phyloP scores from a whole-genome alignment of 2,113 vertebrate genomes.

The zebrafish (Danio rerio) region GRCz12tu NC_133187.1:10667001-10667500 shows the following conservation, averaged over 20 bases:
- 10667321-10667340: background rate
- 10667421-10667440: background rate
- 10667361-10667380: background rate
- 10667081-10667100: constrained; percentile 96
- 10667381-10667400: background rate
- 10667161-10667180: no score
- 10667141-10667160: constrained; percentile 23
- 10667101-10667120: constrained; percentile 96
- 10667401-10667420: background rate
- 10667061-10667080: constrained; percentile 96
- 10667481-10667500: background rate
- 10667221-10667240: background rate
- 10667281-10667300: background rate
- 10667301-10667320: no score
- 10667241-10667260: background rate
- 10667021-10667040: constrained; percentile 94
- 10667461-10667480: background rate
- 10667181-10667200: no score
- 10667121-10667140: constrained; percentile 97
- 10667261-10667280: background rate
- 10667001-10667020: constrained; percentile 96
- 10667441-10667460: background rate
- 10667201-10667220: no score
- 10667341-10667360: background rate
- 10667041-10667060: constrained; percentile 95